Evolutionary conservation across 2,888 invertebrate species (phyloP), one percentile per base, ranked within the genome.

Genomic region (Anarsia innoxiella): DNA sequence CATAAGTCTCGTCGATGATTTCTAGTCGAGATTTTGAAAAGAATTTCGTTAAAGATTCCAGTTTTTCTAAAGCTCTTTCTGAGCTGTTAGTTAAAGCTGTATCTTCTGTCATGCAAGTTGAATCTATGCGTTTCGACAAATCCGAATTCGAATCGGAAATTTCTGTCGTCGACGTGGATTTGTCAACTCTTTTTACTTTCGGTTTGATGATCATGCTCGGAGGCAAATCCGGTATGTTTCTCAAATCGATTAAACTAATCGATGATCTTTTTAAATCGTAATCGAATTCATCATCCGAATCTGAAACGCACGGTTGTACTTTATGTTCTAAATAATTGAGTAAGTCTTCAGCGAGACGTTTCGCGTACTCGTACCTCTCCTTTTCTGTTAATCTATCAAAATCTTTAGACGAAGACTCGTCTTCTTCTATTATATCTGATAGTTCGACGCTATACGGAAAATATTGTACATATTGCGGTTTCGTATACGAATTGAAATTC

Each of bases 371-470:
- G 12, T 72, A 44, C 37, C 61, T 59, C 37, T 78, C 75, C 27
- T 67, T 61, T 40, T 68, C 62, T 0, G 69, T 60, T 9, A 51
- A 67, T 27, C 64, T 59, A 4, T 72, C 74, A 10, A 59, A 31
- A 3, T 48, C 53, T 47, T 62, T 62, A 15, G 74, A 76, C 0
- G 82, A 79, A 0, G 70, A 67, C 45, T 84, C 84, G 12, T 84
- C 84, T 59, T 84, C 84, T 53, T 84, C 84, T 12, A 80, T 42
- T 8, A 84, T 84, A 46, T 84, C 84, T 1, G 84, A 84, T 5
- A 84, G 36, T 35, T 84, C 83, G 1, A 82, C 71, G 39, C 83
- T 82, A 35, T 70, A 82, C 0, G 76, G 77, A 16, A 75, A 39
- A 42, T 63, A 66, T 27, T 70, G 71, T 11, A 65, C 47, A 33